phyloP scores from a whole-genome alignment of 2,113 vertebrate species.

The Dascyllus trimaculatus region DNA sequence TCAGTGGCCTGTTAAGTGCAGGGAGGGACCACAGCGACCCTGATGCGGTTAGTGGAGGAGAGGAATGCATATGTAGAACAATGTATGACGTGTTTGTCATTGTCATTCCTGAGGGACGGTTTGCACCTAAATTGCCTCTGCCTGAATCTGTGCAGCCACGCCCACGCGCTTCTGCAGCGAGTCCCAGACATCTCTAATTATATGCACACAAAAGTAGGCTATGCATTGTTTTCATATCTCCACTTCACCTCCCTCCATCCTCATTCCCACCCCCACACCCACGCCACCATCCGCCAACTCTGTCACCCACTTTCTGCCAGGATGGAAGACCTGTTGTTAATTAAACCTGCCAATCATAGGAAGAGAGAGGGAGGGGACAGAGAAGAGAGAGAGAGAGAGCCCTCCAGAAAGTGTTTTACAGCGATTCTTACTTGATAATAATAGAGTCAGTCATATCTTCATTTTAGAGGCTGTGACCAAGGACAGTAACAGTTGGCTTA shows the following conservation, averaged over 20 bases:
- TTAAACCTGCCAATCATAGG: slow-evolving; percentile 76
- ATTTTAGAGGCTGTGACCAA: slow-evolving; percentile 41
- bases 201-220: slow-evolving; percentile 73
- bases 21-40: not conserved
- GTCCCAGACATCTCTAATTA: slow-evolving; percentile 71
- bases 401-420: slow-evolving; percentile 35
- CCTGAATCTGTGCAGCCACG: slow-evolving; percentile 36
- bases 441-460: slow-evolving; percentile 49
- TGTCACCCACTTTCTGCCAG: slow-evolving; percentile 63
- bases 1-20: slow-evolving; percentile 4
- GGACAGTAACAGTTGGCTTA: slow-evolving; percentile 44
- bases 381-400: slow-evolving; percentile 5
- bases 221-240: slow-evolving; percentile 68
- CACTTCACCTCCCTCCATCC: not conserved
- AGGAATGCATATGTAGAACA: slow-evolving; percentile 36
- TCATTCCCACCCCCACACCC: not conserved
- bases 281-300: slow-evolving; percentile 30
- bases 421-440: slow-evolving; percentile 33
- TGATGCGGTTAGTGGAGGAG: not conserved
- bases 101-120: slow-evolving; percentile 41
- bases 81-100: slow-evolving; percentile 55
- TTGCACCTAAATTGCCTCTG: slow-evolving; percentile 54
- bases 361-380: not conserved
- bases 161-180: slow-evolving; percentile 17
- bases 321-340: slow-evolving; percentile 69